Conservation (phyloP, 2,797 vertebrate genomes). For the Scolopax bukidnonensis region DNA sequence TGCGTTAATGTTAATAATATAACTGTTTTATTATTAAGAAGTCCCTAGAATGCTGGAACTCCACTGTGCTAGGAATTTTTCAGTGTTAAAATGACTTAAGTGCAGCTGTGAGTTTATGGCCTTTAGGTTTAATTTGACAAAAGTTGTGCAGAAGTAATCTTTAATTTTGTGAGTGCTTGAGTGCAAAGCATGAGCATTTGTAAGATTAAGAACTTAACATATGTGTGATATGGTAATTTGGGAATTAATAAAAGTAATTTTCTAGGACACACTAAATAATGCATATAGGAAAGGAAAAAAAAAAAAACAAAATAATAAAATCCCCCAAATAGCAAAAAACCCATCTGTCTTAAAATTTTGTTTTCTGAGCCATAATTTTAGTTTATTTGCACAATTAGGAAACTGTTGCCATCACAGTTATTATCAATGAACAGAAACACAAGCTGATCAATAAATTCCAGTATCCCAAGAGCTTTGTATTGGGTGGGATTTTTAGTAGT, state of each 20-base stretch:
- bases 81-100: not conserved
- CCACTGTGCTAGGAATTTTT: not conserved
- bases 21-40: not conserved
- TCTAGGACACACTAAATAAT: not conserved
- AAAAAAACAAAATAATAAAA: not conserved
- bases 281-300: not conserved
- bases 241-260: not conserved
- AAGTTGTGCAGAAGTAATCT: not conserved
- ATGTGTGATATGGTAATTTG: not conserved
- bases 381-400: not conserved
- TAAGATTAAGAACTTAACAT: not conserved
- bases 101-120: not conserved
- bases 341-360: fast-evolving
- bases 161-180: not conserved
- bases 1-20: not conserved
- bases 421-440: not conserved
- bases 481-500: not conserved
- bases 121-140: not conserved
- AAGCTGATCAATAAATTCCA: not conserved
- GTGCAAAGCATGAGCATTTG: not conserved
- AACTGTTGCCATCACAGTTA: not conserved
- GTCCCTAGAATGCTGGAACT: not conserved
- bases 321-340: not conserved
- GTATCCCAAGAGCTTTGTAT: not conserved
- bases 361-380: not conserved